Percentiles rank a stretch among this genome's conserved stretches.
These are phyloP conservation scores for Drymonia ruficornis DNA, from an alignment of 2,888 invertebrate species.

Conservation along the genomic window DNA sequence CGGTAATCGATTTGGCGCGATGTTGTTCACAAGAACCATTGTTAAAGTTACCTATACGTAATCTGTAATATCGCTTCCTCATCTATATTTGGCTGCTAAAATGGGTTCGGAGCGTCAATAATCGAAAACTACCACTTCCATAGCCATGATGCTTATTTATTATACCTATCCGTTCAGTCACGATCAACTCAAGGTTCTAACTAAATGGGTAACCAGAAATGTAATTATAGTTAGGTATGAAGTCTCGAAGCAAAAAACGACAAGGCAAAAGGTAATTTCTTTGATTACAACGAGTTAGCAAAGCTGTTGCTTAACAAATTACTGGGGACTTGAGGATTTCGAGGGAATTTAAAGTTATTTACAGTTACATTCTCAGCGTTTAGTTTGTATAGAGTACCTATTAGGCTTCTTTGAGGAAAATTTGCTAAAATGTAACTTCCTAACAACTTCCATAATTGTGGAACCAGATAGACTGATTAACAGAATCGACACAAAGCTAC, in stretches of 20 bases:
- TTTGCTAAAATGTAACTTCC: background rate
- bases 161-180: slow-evolving; percentile 58
- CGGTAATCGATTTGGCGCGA: slow-evolving; percentile 28
- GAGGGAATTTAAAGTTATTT: background rate
- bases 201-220: slow-evolving; percentile 61
- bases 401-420: background rate
- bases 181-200: slow-evolving; percentile 62
- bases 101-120: slow-evolving; percentile 52
- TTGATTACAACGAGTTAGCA: slow-evolving; percentile 26
- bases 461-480: too few species aligned
- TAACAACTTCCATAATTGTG: too few species aligned
- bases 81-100: slow-evolving; percentile 44
- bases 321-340: background rate
- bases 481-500: too few species aligned
- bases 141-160: slow-evolving; percentile 50
- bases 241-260: slow-evolving; percentile 43
- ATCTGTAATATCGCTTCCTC: slow-evolving; percentile 26
- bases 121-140: slow-evolving; percentile 60
- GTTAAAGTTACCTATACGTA: slow-evolving; percentile 29
- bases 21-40: slow-evolving; percentile 26
- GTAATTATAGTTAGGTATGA: slow-evolving; percentile 50
- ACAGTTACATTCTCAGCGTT: background rate
- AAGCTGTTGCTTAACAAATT: slow-evolving; percentile 23
- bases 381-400: background rate
- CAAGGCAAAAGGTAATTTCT: slow-evolving; percentile 45